Conservation (phyloP, 2,888 invertebrate species). For the Leptinotarsa peninsularis region DNA sequence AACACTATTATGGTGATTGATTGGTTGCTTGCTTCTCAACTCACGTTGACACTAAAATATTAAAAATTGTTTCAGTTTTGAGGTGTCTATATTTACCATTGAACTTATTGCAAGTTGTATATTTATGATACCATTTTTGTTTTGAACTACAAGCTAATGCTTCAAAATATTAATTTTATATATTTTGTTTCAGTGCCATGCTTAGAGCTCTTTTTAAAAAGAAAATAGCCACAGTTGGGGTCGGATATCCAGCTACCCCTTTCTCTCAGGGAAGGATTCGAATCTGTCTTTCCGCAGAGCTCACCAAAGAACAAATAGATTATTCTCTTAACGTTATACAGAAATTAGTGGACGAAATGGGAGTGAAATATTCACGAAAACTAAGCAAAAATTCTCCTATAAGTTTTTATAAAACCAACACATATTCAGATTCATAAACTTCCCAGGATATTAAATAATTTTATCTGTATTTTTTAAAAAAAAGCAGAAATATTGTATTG, state of each 20-base stretch:
- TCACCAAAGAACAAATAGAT: slow-evolving; percentile 94
- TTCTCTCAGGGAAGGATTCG: slow-evolving; percentile 91
- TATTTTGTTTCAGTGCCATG: slow-evolving; percentile 74
- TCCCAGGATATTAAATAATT: no score
- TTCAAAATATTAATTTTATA: neutral
- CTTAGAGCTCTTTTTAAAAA: slow-evolving; percentile 85
- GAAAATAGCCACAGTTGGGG: slow-evolving; percentile 93
- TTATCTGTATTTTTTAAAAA: no score
- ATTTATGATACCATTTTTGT: no score
- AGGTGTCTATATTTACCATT: no score
- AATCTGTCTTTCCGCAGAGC: slow-evolving; percentile 96
- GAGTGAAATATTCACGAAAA: slow-evolving; percentile 83
- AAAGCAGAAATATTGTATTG: no score
- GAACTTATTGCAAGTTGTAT: no score
- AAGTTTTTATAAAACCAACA: slow-evolving; percentile 67
- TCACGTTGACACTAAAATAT: no score
- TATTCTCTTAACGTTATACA: slow-evolving; percentile 79
- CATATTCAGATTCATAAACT: slow-evolving; percentile 50
- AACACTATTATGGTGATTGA: no score
- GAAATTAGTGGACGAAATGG: slow-evolving; percentile 79
- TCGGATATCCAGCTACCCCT: slow-evolving; percentile 97
- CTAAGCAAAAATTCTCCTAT: slow-evolving; percentile 71
- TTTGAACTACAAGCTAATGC: no score
- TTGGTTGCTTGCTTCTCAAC: no score
- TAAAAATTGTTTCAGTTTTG: no score